Base-by-base conservation (phyloP, 1,140 invertebrate species). In the Leptinotarsa lineolata region DNA sequence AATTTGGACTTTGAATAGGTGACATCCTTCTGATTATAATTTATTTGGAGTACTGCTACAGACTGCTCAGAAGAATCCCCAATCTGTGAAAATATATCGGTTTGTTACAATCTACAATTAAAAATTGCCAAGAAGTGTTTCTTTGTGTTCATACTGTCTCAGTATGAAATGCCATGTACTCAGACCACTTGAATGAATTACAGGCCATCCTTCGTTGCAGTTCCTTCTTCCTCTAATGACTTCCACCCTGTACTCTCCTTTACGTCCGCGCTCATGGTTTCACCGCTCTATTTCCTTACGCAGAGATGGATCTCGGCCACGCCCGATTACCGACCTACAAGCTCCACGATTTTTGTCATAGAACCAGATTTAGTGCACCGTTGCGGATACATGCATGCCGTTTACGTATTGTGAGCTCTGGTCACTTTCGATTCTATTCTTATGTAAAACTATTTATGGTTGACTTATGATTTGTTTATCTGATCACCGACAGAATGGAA, bases 281-380 rank as follows among this genome's bases (percentile, higher is more conserved):
- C 58, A 70, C 48, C 68, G 68, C 59, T 61, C 68, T 45, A 59
- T 70, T 70, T 70, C 68, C 48, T 48, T 39, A 69, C 58, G 64
- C 66, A 72, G 71, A 77, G 76, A 77, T 75, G 74, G 72, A 73
- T 72, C 63, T 64, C 44, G 74, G 73, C 78, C 78, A 79, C 78
- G 78, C 78, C 78, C 78, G 78, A 77, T 74, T 76, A 72, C 72
- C 78, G 78, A 79, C 78, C 78, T 79, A 79, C 78, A 79, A 77
- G 65, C 58, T 61, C 16, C 72, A 39, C 72, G 60, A 79, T 79
- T 79, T 79, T 79, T 79, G 74, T 73, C 48, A 61, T 59, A 69
- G 78, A 77, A 79, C 78, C 74, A 79, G 76, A 77, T 79, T 66
- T 75, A 75, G 74, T 71, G 74, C 71, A 69, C 68, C 74, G 71